Base-by-base conservation (phyloP, 1,140 invertebrate genomes). In the Tachypleus tridentatus region DNA sequence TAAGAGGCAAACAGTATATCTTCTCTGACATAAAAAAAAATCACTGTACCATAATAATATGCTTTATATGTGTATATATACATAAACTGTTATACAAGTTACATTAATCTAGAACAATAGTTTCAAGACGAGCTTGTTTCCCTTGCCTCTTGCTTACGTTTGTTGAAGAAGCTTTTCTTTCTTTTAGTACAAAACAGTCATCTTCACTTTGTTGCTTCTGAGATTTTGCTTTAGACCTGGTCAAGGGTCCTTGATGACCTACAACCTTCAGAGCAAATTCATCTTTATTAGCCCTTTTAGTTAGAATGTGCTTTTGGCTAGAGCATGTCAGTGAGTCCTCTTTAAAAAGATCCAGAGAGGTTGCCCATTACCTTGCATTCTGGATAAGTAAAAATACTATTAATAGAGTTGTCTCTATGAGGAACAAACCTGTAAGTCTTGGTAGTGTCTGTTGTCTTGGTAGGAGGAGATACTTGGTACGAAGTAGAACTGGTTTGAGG, bases 321-420 rank as follows among this genome's bases (percentile, higher is more conserved):
- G 53, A n/a, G n/a, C 61, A 49, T n/a, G 60, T 53, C 10, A 50
- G 50, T 0, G 61, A 53, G 11, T 62, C 62, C 49, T 58, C 54
- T 4, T 54, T n/a, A 54, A n/a, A 63, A 67, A 11, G 61, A 49
- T 8, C 58, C 67, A 3, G 69, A 69, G 49, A 71, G 49, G 56
- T 70, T 70, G n/a, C 63, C 69, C 5, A 57, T 49, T 4, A 70
- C 69, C 54, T 63, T 70, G 10, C 60, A 61, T 52, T 67, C 64
- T 5, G 67, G 67, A 56, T 65, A 70, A 51, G 64, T 70, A 57
- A 71, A 71, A n/a, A 69, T 58, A 5, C 69, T 65, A 58, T 65
- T 51, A n/a, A 49, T 0, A 47, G 49, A 52, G 11, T 47, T 8
- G 5, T 59, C 49, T 57, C 56, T 57, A 11, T 10, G n/a, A 10